Evolutionary conservation across 2,113 vertebrate species (phyloP).

Genomic region (Pelobates fuscus): DNA sequence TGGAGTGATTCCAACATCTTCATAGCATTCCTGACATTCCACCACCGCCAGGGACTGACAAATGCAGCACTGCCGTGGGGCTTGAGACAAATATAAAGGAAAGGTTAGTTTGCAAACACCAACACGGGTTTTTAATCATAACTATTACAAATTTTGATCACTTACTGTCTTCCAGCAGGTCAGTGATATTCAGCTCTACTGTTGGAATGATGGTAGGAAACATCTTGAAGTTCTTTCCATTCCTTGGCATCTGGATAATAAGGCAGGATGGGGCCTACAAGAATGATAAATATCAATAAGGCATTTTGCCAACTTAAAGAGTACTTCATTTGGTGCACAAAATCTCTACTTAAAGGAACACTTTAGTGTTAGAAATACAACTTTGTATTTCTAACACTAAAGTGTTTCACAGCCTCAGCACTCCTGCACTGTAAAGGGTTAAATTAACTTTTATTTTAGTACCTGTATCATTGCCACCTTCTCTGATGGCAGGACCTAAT

Average conservation of each 20-base stretch:
- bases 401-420: too few relatives aligned
- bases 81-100: slow-evolving; percentile 53
- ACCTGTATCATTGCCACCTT: too few relatives aligned
- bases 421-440: too few relatives aligned
- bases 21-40: slow-evolving; percentile 77
- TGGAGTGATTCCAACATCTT: slow-evolving; percentile 71
- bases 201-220: slow-evolving; percentile 75
- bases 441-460: too few relatives aligned
- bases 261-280: slow-evolving; percentile 78
- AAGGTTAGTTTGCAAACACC: neutral
- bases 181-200: slow-evolving; percentile 69
- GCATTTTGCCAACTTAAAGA: too few relatives aligned
- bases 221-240: slow-evolving; percentile 84
- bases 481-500: too few relatives aligned
- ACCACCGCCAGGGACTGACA: slow-evolving; percentile 74
- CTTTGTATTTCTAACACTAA: too few relatives aligned
- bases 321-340: too few relatives aligned
- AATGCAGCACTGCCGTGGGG: slow-evolving; percentile 76
- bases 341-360: too few relatives aligned
- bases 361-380: too few relatives aligned
- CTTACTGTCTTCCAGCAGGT: slow-evolving; percentile 76
- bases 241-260: slow-evolving; percentile 79
- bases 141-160: neutral
- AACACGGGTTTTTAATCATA: neutral
- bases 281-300: neutral